Evolutionary conservation across 2,797 vertebrate species (phyloP).

Genomic region (Eidolon dupreanum): DNA sequence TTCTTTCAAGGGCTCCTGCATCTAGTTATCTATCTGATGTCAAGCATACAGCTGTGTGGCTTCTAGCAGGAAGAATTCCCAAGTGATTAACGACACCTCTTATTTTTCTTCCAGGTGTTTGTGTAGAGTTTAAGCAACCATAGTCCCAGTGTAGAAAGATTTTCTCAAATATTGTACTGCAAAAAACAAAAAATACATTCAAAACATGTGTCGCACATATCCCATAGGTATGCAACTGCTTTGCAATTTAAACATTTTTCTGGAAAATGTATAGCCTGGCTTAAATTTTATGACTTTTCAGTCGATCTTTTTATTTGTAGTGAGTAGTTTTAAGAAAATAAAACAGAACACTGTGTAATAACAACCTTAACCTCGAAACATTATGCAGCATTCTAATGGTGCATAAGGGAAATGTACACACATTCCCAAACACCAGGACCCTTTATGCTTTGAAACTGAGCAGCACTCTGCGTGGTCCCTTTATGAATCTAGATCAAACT

Average conservation of each 20-base stretch:
- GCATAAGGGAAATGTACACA: not conserved
- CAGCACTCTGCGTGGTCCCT: not conserved
- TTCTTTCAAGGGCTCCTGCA: not conserved
- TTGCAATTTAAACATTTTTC: slow-evolving; percentile 12
- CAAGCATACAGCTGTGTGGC: not conserved
- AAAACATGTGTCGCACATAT: not conserved
- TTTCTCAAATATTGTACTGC: not conserved
- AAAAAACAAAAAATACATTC: not conserved
- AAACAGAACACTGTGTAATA: not conserved
- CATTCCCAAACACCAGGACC: not conserved
- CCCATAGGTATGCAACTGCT: not conserved
- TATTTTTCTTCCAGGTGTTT: slow-evolving; percentile 1
- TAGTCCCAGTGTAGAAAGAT: not conserved
- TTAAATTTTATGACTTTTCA: slow-evolving; percentile 46
- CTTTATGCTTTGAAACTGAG: not conserved
- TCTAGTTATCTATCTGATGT: not conserved
- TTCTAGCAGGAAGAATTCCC: not conserved
- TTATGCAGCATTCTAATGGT: not conserved
- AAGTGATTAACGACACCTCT: not conserved
- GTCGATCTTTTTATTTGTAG: slow-evolving; percentile 25
- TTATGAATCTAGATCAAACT: not conserved
- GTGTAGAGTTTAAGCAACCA: not conserved
- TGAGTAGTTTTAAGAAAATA: slow-evolving; percentile 42
- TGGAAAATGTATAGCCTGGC: slow-evolving; percentile 13
- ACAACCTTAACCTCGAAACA: not conserved